These are phyloP conservation scores for Apamea anceps DNA, from an alignment of 2,888 invertebrate genomes.

Conservation along the genomic window DNA sequence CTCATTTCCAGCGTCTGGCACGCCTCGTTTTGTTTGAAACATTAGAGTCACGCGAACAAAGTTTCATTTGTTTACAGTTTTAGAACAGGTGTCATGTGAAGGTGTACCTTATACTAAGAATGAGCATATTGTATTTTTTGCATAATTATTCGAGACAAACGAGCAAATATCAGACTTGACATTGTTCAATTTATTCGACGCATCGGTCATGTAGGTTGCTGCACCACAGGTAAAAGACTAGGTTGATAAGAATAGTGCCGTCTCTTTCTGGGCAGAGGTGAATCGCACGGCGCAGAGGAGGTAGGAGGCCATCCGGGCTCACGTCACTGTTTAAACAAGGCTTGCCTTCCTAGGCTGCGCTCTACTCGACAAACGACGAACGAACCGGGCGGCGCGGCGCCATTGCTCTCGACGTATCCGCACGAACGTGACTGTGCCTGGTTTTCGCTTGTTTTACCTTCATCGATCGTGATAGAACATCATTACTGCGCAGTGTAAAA, in stretches of 20 bases:
- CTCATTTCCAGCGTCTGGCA: constrained; percentile 55
- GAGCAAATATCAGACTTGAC: constrained; percentile 83
- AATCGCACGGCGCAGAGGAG: constrained; percentile 66
- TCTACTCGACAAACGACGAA: constrained; percentile 86
- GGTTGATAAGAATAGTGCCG: constrained; percentile 64
- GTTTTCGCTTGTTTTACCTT: constrained; percentile 85
- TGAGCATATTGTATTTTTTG: constrained; percentile 74
- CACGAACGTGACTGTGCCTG: constrained; percentile 88
- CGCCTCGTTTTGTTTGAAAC: constrained; percentile 55
- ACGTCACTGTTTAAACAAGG: constrained; percentile 88
- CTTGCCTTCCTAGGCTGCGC: constrained; percentile 87
- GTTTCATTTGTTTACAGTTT: constrained; percentile 57
- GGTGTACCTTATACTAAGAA: constrained; percentile 37
- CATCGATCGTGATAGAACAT: constrained; percentile 88
- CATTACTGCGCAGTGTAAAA: constrained; percentile 88
- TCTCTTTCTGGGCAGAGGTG: constrained; percentile 71
- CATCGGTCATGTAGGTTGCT: constrained; percentile 88
- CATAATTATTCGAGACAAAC: constrained; percentile 80
- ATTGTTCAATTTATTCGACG: constrained; percentile 83
- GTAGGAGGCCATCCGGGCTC: constrained; percentile 76
- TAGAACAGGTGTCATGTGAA: constrained; percentile 47
- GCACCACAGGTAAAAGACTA: constrained; percentile 83
- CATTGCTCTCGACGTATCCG: constrained; percentile 88
- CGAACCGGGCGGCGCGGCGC: constrained; percentile 83
- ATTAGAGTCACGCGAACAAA: constrained; percentile 60